These are phyloP conservation scores for Aphelocoma coerulescens DNA, from an alignment of 2,113 vertebrate species.

Conservation along the genomic window DNA sequence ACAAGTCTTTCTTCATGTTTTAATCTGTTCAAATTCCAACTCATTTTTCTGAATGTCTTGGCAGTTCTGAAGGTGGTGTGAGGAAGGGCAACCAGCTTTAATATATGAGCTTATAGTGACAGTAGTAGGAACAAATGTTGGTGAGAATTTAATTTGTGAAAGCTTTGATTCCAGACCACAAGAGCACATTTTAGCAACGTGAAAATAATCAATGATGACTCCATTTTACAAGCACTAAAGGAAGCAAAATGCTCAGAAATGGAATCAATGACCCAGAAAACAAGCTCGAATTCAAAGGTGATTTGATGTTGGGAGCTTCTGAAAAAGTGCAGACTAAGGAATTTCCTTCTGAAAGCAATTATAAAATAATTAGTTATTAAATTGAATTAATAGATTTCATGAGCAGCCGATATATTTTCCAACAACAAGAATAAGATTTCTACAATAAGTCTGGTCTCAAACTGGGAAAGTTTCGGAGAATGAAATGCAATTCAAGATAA, in stretches of 20 bases:
- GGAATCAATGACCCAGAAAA: conserved; percentile 37
- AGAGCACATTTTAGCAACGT: conserved; percentile 3
- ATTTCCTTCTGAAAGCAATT: not conserved
- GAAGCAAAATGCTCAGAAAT: conserved; percentile 26
- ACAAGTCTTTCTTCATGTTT: not conserved
- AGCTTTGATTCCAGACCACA: not conserved
- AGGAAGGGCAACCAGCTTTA: not conserved
- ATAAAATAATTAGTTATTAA: not conserved
- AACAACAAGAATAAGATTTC: not conserved
- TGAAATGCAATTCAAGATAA: not conserved
- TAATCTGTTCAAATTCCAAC: not conserved
- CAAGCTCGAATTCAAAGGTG: not conserved
- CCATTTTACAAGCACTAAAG: conserved; percentile 35
- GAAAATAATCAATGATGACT: conserved; percentile 43
- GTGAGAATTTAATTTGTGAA: not conserved
- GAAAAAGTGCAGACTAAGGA: not conserved
- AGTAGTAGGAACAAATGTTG: not conserved
- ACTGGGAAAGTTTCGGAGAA: not conserved
- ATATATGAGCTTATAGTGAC: not conserved
- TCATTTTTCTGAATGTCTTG: not conserved
- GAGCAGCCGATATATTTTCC: not conserved
- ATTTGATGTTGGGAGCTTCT: conserved; percentile 10
- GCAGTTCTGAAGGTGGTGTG: not conserved
- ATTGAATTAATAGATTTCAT: not conserved
- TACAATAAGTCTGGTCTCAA: not conserved